A percentile compares a stretch with the other conserved stretches of the same genome.
Conservation (phyloP, 2,888 invertebrate genomes). For the Diplolepis rosae region DNA sequence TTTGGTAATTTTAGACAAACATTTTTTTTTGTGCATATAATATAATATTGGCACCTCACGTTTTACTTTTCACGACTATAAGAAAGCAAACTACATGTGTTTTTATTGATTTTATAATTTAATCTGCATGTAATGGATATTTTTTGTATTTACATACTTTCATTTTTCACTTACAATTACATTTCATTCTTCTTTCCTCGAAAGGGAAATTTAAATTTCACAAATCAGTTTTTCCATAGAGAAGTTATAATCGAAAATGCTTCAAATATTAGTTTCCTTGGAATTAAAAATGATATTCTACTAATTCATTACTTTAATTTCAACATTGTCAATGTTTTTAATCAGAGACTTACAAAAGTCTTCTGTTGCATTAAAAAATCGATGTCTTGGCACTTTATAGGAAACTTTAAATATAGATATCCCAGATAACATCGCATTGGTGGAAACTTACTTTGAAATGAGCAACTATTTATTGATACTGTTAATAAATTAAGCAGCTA, state of each 20-base stretch:
- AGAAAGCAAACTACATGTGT: neutral
- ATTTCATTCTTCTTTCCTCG: neutral
- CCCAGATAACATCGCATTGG: slow-evolving; percentile 6
- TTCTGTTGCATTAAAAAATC: slow-evolving; percentile 11
- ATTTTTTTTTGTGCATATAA: too few relatives aligned
- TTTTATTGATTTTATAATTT: neutral
- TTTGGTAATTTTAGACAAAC: too few relatives aligned
- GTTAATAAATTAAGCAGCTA: neutral
- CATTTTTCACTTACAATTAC: neutral
- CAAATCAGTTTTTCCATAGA: neutral
- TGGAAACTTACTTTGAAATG: neutral
- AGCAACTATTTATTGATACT: neutral
- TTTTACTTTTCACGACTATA: neutral
- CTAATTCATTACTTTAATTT: neutral
- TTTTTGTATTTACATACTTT: neutral
- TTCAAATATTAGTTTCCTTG: neutral
- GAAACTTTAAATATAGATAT: slow-evolving; percentile 36
- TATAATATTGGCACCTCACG: neutral
- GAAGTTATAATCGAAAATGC: neutral
- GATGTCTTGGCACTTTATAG: slow-evolving; percentile 46
- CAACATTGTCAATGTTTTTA: neutral
- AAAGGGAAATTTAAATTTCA: too few relatives aligned
- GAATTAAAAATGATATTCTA: neutral
- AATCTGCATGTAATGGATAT: neutral
- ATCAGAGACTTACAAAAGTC: neutral